phyloP scores from a whole-genome alignment of 2,113 vertebrate genomes.

The Lycocorax pyrrhopterus region DNA sequence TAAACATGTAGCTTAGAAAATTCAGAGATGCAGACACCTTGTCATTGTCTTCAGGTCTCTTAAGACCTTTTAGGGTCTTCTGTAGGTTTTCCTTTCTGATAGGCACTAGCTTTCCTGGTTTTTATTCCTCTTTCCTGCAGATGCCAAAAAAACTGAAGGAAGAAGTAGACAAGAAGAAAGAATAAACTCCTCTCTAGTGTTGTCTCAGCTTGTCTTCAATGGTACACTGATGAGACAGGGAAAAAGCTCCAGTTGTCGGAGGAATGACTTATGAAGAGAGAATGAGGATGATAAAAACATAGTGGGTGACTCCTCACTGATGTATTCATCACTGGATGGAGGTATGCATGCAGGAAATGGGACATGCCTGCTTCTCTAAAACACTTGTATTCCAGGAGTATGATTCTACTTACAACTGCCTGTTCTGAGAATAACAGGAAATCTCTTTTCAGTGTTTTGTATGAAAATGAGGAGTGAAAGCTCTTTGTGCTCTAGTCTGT shows the following conservation, averaged over 20 bases:
- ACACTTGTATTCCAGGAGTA: not conserved
- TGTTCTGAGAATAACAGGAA: not conserved
- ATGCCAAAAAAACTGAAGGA: not conserved
- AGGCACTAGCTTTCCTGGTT: not conserved
- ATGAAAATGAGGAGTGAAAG: not conserved
- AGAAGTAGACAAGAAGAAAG: not conserved
- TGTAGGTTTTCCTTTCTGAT: not conserved
- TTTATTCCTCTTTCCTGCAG: not conserved
- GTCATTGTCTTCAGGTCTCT: not conserved
- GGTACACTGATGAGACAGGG: not conserved
- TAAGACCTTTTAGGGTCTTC: not conserved
- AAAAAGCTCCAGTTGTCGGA: not conserved
- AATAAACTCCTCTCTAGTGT: not conserved
- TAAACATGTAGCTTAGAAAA: not conserved
- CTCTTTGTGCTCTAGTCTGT: not conserved
- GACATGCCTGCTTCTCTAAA: not conserved
- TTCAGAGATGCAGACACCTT: not conserved
- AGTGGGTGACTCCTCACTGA: not conserved
- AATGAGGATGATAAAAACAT: not conserved
- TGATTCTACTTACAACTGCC: not conserved
- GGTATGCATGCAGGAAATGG: rapidly evolving
- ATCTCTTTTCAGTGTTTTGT: not conserved
- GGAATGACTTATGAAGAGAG: not conserved
- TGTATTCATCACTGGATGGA: not conserved
- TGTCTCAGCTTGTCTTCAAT: not conserved